Percentiles rank a stretch among this genome's conserved stretches.
Evolutionary conservation across 2,113 vertebrate species (phyloP).

Genomic region (Nothocercus nigrocapillus): DNA sequence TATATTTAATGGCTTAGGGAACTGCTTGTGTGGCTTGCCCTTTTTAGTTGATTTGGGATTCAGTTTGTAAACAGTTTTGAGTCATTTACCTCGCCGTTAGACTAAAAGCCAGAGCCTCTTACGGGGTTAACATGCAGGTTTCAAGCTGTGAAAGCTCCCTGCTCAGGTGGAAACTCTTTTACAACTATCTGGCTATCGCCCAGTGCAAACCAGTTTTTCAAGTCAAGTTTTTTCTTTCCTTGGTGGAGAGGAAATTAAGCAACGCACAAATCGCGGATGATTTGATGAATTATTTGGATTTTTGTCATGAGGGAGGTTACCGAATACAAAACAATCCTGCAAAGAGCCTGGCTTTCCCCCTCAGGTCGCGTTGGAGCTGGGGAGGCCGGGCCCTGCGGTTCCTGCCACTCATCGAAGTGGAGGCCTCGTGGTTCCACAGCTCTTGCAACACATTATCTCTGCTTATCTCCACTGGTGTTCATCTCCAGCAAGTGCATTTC

Average conservation of each 20-base stretch:
- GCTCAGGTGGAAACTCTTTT: conserved; percentile 17
- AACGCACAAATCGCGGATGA: background rate
- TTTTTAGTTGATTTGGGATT: background rate
- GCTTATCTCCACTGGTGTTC: conserved; percentile 42
- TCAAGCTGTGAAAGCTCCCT: conserved; percentile 36
- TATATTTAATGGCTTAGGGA: background rate
- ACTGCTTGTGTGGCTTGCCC: background rate
- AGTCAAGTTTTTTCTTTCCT: background rate
- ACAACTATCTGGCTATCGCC: conserved; percentile 35
- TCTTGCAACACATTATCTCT: conserved; percentile 26
- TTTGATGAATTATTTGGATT: conserved; percentile 26
- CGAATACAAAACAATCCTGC: background rate
- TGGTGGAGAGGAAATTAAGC: conserved; percentile 32
- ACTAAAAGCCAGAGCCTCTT: background rate
- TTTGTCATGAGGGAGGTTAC: background rate
- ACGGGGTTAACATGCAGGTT: conserved; percentile 47
- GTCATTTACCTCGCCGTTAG: background rate
- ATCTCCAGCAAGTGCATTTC: background rate
- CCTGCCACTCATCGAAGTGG: conserved; percentile 19
- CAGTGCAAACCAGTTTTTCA: conserved; percentile 66
- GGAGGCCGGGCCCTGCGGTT: background rate
- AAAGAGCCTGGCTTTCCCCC: background rate
- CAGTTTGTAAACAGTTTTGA: background rate
- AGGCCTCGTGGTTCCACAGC: conserved; percentile 47
- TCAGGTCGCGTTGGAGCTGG: no score